phyloP scores from a whole-genome alignment of 2,797 vertebrate genomes.

The Astyanax mexicanus region DNA sequence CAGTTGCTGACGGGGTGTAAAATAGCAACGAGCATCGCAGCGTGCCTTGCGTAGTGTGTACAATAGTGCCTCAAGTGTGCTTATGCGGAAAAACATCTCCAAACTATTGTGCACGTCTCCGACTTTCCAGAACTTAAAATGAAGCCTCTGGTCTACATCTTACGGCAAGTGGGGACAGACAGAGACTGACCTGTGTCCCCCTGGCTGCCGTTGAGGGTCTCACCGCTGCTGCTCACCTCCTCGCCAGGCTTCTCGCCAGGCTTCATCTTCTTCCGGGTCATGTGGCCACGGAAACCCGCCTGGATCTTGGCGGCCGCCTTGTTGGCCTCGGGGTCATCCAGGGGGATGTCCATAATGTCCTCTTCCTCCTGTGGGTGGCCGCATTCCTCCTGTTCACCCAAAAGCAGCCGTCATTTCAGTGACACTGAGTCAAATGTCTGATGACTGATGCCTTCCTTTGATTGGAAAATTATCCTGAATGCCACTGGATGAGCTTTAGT shows the following conservation, averaged over 20 bases:
- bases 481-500: not conserved
- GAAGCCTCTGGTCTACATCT: conserved; percentile 43
- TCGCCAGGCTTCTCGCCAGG: conserved; percentile 89
- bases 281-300: conserved; percentile 97
- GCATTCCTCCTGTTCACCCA: conserved; percentile 85
- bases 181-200: conserved; percentile 78
- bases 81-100: not conserved
- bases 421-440: not conserved
- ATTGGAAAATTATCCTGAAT: conserved; percentile 1
- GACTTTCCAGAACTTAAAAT: not conserved
- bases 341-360: conserved; percentile 96
- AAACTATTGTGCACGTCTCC: not conserved
- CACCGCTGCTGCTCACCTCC: conserved; percentile 88
- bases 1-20: too few species aligned
- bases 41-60: too few species aligned
- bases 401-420: not conserved
- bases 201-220: conserved; percentile 75
- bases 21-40: too few species aligned
- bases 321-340: conserved; percentile 96
- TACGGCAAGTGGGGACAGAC: conserved; percentile 63
- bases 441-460: conserved; percentile 17
- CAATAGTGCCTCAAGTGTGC: not conserved
- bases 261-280: conserved; percentile 99
- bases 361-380: conserved; percentile 90
- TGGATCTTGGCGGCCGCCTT: conserved; percentile 98